Conservation (phyloP, 2,113 vertebrate genomes). For the Xiphophorus maculatus region DNA sequence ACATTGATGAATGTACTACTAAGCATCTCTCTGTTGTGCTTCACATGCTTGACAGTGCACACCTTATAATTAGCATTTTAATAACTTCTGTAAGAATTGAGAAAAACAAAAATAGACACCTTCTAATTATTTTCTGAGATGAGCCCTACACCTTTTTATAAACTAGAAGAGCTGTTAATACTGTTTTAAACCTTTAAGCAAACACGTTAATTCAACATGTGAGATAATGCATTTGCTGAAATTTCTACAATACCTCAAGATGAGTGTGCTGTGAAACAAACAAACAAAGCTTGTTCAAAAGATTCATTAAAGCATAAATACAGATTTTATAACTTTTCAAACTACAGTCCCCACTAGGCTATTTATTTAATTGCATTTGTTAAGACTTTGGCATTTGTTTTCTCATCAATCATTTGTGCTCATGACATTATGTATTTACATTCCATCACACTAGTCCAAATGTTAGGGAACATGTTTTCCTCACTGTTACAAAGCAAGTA, state of each 20-base stretch:
- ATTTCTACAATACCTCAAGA: slow-evolving; percentile 17
- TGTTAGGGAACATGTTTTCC: no score
- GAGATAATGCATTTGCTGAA: slow-evolving; percentile 10
- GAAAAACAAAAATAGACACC: slow-evolving; percentile 49
- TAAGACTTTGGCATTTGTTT: no score
- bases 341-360: slow-evolving; percentile 7
- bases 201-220: slow-evolving; percentile 44
- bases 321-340: slow-evolving; percentile 57
- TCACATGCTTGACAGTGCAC: slow-evolving; percentile 41
- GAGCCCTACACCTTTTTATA: no score
- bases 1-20: slow-evolving; percentile 58
- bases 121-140: slow-evolving; percentile 38
- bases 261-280: slow-evolving; percentile 30
- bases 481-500: no score
- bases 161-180: slow-evolving; percentile 29
- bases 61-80: slow-evolving; percentile 69
- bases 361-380: no score
- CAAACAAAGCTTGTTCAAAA: slow-evolving; percentile 44
- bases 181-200: slow-evolving; percentile 42
- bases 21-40: slow-evolving; percentile 73
- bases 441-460: no score
- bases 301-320: slow-evolving; percentile 40
- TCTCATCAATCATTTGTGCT: no score
- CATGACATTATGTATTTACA: no score
- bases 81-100: slow-evolving; percentile 73